Evolutionary conservation across 2,113 vertebrate genomes (phyloP).

Genomic region (Ascaphus truei): DNA sequence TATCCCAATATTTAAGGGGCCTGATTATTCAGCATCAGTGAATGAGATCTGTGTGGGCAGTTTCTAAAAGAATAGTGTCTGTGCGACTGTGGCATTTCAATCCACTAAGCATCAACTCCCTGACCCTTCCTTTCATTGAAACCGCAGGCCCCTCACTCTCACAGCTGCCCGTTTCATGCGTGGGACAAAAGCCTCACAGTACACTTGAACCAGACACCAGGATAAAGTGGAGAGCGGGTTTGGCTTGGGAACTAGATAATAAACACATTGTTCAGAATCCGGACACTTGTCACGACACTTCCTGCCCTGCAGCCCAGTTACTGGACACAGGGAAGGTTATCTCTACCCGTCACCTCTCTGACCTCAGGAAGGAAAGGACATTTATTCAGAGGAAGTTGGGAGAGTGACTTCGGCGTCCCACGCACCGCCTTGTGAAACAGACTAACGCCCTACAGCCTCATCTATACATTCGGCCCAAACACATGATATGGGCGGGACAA

Average conservation of each 20-base stretch:
- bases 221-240: background rate
- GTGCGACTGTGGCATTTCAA: too few species aligned
- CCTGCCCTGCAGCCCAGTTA: background rate
- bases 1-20: too few species aligned
- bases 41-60: too few species aligned
- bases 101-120: too few species aligned
- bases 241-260: background rate
- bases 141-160: too few species aligned
- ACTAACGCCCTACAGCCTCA: background rate
- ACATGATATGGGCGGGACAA: constrained; percentile 1
- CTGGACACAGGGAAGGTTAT: background rate
- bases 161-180: too few species aligned
- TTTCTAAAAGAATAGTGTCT: too few species aligned
- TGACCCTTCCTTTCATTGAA: too few species aligned
- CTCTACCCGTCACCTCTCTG: background rate
- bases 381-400: constrained; percentile 13
- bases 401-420: background rate
- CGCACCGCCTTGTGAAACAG: background rate
- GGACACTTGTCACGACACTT: constrained; percentile 8
- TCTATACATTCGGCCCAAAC: background rate
- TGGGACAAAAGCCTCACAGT: too few species aligned
- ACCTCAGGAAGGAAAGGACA: constrained; percentile 9
- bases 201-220: background rate
- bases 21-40: too few species aligned
- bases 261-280: background rate